Percentiles rank a stretch among this genome's conserved stretches.
These are phyloP conservation scores for Drosophila kambysellisi DNA, from an alignment of 2,888 invertebrate genomes.

Conservation along the genomic window DNA sequence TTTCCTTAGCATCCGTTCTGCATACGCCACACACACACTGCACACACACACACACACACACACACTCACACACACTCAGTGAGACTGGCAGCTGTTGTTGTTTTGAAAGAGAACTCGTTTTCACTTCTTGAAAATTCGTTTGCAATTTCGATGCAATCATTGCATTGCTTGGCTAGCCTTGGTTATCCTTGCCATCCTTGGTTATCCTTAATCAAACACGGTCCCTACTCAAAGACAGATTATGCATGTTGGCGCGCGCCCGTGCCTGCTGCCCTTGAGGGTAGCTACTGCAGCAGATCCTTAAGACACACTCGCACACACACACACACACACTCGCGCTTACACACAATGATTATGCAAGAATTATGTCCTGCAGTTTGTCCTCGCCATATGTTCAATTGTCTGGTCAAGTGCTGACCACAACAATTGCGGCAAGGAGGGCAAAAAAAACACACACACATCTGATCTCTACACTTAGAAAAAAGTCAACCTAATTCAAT, in stretches of 20 bases:
- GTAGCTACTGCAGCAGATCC: constrained; percentile 46
- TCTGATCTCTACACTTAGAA: neutral
- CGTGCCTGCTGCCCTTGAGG: constrained; percentile 1
- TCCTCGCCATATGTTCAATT: constrained; percentile 51
- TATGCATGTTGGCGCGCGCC: constrained; percentile 68
- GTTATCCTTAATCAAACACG: constrained; percentile 56
- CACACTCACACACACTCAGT: constrained; percentile 3
- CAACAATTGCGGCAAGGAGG: constrained; percentile 40
- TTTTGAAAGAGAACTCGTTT: constrained; percentile 36
- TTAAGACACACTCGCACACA: constrained; percentile 32
- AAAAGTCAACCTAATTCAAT: neutral
- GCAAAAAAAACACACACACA: neutral
- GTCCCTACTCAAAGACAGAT: constrained; percentile 63
- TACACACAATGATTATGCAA: constrained; percentile 62
- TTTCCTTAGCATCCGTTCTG: constrained; percentile 44
- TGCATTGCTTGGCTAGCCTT: constrained; percentile 17
- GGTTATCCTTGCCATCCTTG: constrained; percentile 14
- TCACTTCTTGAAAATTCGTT: constrained; percentile 47
- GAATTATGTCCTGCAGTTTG: constrained; percentile 39
- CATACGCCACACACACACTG: constrained; percentile 48
- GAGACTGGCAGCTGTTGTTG: constrained; percentile 48
- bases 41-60: constrained; percentile 22
- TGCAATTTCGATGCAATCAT: constrained; percentile 68
- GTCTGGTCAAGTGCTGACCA: constrained; percentile 67
- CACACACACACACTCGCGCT: constrained; percentile 1